Conservation (phyloP, 2,888 invertebrate species). For the Cephonodes hylas region DNA sequence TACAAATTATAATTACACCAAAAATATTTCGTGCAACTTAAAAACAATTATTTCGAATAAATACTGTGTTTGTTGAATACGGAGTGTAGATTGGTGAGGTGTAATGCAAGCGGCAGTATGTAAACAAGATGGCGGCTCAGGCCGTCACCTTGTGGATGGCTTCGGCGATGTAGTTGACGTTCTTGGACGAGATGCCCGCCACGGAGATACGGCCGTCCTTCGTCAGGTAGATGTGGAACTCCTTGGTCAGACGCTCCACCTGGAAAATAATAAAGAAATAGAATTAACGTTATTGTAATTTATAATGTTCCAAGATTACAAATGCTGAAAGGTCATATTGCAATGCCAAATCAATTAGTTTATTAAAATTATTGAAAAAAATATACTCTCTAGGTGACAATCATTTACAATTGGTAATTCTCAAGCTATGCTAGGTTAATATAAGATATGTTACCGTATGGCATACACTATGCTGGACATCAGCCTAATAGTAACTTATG, state of each 20-base stretch:
- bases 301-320: too few species aligned
- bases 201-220: conserved; percentile 99
- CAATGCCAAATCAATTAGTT: too few species aligned
- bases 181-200: conserved; percentile 96
- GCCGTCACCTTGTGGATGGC: conserved; percentile 96
- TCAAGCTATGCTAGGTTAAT: too few species aligned
- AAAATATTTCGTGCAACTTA: conserved; percentile 16
- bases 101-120: conserved; percentile 19
- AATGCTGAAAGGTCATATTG: too few species aligned
- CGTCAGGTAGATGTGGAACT: conserved; percentile 96
- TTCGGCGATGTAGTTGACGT: conserved; percentile 96
- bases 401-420: too few species aligned
- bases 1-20: conserved; percentile 8
- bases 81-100: neutral
- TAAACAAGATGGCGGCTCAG: conserved; percentile 58
- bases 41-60: conserved; percentile 38
- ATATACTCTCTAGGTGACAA: too few species aligned
- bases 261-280: conserved; percentile 56
- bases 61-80: conserved; percentile 48
- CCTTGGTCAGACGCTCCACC: conserved; percentile 93
- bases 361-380: too few species aligned
- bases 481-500: too few species aligned
- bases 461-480: too few species aligned
- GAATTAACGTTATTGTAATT: too few species aligned
- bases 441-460: too few species aligned